Evolutionary conservation across 2,888 invertebrate genomes (phyloP).

Genomic region (Allophyes oxyacanthae): DNA sequence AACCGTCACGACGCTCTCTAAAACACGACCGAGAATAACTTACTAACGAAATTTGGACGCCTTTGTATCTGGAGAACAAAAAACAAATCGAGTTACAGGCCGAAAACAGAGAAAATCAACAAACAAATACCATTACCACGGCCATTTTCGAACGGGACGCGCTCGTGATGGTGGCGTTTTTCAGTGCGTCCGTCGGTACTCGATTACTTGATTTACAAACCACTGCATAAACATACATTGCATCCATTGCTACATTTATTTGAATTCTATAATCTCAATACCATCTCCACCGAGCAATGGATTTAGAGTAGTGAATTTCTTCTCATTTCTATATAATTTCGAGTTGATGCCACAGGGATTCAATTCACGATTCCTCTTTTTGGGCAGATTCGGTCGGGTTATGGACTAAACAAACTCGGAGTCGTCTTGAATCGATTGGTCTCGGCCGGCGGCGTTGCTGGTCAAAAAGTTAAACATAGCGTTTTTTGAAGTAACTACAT

Average conservation of each 20-base stretch:
- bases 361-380: slow-evolving; percentile 85
- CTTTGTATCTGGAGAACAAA: slow-evolving; percentile 81
- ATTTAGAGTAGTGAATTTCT: neutral
- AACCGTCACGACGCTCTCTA: slow-evolving; percentile 75
- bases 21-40: slow-evolving; percentile 71
- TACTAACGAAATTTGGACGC: slow-evolving; percentile 86
- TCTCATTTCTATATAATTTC: slow-evolving; percentile 15
- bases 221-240: neutral
- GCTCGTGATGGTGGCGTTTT: slow-evolving; percentile 86
- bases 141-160: slow-evolving; percentile 83
- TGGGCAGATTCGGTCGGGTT: slow-evolving; percentile 78
- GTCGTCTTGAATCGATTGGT: slow-evolving; percentile 83
- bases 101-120: slow-evolving; percentile 88
- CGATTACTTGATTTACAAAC: slow-evolving; percentile 11
- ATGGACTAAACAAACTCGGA: slow-evolving; percentile 83
- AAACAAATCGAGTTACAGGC: slow-evolving; percentile 88
- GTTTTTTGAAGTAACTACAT: slow-evolving; percentile 50
- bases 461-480: slow-evolving; percentile 65
- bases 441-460: slow-evolving; percentile 61
- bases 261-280: rapidly evolving
- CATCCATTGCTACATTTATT: slow-evolving; percentile 58
- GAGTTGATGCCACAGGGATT: slow-evolving; percentile 65
- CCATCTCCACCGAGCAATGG: slow-evolving; percentile 55
- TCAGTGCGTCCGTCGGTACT: slow-evolving; percentile 65
- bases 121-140: slow-evolving; percentile 87